Evolutionary conservation across 2,113 vertebrate species (phyloP).

Genomic region (Clarias magur): DNA sequence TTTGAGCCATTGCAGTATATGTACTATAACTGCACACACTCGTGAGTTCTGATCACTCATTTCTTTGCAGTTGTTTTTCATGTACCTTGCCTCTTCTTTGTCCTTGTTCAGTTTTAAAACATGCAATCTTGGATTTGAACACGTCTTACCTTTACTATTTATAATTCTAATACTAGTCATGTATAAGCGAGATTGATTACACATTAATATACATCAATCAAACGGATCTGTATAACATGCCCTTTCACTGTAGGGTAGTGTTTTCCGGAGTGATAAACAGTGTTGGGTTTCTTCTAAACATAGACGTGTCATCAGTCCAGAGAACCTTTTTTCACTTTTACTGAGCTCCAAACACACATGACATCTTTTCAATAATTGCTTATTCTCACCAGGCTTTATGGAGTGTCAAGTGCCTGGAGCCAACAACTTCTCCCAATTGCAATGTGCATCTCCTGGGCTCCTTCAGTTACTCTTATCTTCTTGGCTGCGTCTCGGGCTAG

Average conservation of each 20-base stretch:
- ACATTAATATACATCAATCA: neutral
- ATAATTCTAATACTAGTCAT: neutral
- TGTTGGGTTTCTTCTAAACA: neutral
- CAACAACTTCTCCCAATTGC: neutral
- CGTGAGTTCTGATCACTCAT: neutral
- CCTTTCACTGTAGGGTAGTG: neutral
- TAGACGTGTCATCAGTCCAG: neutral
- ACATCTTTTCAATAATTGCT: neutral
- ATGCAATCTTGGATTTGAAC: neutral
- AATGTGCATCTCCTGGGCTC: neutral
- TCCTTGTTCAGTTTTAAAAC: neutral
- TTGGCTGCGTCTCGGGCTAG: neutral
- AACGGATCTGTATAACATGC: neutral
- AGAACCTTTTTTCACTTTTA: neutral
- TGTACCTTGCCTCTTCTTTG: neutral
- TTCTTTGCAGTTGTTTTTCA: neutral
- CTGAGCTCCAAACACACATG: neutral
- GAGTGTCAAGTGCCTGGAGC: neutral
- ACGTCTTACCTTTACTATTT: neutral
- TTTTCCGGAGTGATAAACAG: neutral
- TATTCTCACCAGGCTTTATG: neutral
- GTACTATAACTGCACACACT: neutral
- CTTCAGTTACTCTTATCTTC: neutral
- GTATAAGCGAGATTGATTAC: neutral
- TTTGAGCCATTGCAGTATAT: neutral